Percentiles rank a stretch among this genome's conserved stretches.
These are phyloP conservation scores for Tipula unca DNA, from an alignment of 2,888 invertebrate genomes.

Conservation along the genomic window DNA sequence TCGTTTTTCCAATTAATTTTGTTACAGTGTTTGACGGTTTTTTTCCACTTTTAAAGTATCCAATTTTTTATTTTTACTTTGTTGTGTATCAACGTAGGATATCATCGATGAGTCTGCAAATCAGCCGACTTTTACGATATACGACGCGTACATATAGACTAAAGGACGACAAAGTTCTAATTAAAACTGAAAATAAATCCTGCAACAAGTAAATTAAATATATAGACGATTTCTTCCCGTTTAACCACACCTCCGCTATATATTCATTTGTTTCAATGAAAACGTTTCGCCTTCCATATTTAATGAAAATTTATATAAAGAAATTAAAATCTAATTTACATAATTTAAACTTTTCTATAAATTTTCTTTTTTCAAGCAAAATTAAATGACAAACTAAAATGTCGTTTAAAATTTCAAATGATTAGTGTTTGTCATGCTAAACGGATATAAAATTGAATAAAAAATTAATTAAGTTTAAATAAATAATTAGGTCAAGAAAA, in stretches of 20 bases:
- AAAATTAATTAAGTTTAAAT: background rate
- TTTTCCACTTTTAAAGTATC: background rate
- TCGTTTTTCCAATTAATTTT: background rate
- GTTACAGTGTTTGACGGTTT: background rate
- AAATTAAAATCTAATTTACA: slow-evolving; percentile 14
- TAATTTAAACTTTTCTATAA: background rate
- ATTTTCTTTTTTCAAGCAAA: background rate
- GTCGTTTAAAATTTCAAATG: slow-evolving; percentile 8
- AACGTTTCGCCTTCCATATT: background rate
- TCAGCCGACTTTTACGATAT: background rate
- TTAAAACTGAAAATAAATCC: background rate
- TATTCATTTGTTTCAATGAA: background rate
- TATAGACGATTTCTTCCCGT: background rate
- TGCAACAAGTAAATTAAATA: background rate
- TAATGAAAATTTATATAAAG: slow-evolving; percentile 8
- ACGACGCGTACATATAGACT: background rate
- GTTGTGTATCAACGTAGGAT: background rate
- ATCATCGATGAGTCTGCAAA: background rate
- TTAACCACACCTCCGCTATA: background rate
- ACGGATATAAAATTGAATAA: background rate
- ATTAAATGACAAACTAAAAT: background rate
- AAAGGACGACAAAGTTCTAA: background rate
- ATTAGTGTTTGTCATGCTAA: background rate
- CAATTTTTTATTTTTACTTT: background rate
- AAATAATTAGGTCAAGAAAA: background rate